Base-by-base conservation (phyloP, 2,113 vertebrate genomes). In the Sciurus niger region DNA sequence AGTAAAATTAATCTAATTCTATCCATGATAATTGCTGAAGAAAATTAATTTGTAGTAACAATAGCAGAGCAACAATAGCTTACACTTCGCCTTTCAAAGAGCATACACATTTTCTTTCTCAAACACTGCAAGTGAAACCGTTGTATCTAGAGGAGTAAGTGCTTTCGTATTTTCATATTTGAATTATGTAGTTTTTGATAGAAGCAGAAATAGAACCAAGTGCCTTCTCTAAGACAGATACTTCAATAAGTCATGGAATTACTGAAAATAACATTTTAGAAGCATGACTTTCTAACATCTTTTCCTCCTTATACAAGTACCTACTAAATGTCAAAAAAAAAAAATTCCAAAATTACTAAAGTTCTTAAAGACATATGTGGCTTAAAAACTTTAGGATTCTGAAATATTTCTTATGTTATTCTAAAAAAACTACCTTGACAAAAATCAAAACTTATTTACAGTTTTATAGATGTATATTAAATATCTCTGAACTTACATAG, bases 381-480 rank as follows among this genome's bases (percentile, higher is more conserved):
- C 3, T 78, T 73, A 65, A 87, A 43, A 58, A 53, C 1, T 68
- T 95, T 6, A 84, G 60, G 7, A 4, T 84, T 88, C 74, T 68
- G 34, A 94, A 96, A 92, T 90, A 94, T 58, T 84, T 74, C 4
- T 83, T 40, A 30, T 84, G 48, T 73, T 92, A 90, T 67, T 85
- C 22, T 70, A 34, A 95, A 55, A 37, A 82, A 82, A 58, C 24
- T 24, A 20, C 92, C 76, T 84, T 95, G 28, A 73, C 48, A 93
- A 92, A 89, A 68, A 4, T 30, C 53, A 96, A 46, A 77, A 58
- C 9, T 84, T 77, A 94, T 74, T 74, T 92, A 5, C 74, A n/a
- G 77, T 90, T 96, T 96, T 79, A 92, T 17, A 91, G 67, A 7
- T 90, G 1, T 84, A 32, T 90, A 94, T 63, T 89, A 83, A 73